Evolutionary conservation across 2,113 vertebrate species (phyloP).

Genomic region (Melanerpes formicivorus): DNA sequence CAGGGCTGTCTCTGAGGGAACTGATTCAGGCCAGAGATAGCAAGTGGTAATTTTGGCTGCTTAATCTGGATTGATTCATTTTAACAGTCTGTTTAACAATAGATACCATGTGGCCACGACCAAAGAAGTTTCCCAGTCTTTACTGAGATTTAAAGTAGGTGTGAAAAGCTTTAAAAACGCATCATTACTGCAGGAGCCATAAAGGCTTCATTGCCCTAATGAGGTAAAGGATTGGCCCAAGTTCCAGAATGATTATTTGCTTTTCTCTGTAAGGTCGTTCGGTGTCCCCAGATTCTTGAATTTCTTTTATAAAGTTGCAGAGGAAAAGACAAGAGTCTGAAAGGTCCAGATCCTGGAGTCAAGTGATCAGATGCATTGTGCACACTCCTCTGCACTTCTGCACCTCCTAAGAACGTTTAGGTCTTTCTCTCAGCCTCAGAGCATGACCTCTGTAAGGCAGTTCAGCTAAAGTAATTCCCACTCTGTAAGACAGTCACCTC

Average conservation of each 20-base stretch:
- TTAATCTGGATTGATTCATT: conserved; percentile 18
- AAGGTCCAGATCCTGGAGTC: neutral
- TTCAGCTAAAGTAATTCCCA: neutral
- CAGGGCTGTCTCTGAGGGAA: neutral
- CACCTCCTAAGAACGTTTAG: neutral
- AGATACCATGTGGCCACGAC: neutral
- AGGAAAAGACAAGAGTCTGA: neutral
- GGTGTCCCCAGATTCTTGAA: neutral
- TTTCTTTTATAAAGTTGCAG: neutral
- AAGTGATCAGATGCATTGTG: neutral
- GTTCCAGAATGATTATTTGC: neutral
- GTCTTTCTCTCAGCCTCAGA: neutral
- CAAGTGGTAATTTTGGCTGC: conserved; percentile 45
- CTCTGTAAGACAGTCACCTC: neutral
- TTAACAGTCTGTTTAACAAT: conserved; percentile 22
- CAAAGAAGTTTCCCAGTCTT: neutral
- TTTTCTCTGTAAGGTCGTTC: neutral
- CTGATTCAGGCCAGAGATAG: neutral
- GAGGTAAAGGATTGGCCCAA: neutral
- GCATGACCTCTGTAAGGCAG: neutral
- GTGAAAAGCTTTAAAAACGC: conserved; percentile 6
- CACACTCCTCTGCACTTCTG: neutral
- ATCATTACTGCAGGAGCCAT: neutral
- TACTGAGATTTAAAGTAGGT: neutral
- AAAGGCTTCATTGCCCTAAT: conserved; percentile 8